A percentile compares a stretch with the other conserved stretches of the same genome.
Conservation (phyloP, 2,113 vertebrate species). For the Silurus asotus region DNA sequence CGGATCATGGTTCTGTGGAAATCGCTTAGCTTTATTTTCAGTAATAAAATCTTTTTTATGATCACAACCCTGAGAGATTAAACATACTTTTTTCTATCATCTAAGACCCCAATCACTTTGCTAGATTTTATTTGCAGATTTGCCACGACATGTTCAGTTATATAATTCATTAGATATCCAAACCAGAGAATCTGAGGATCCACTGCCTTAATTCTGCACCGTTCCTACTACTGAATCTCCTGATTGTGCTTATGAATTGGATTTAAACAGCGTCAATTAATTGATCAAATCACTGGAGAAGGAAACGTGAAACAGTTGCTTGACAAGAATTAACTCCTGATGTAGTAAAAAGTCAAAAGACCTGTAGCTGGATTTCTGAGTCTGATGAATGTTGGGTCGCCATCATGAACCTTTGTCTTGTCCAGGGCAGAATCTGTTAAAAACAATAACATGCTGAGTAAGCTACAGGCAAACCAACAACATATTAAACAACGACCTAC, state of each 20-base stretch:
- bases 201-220: neutral
- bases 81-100: too few species aligned
- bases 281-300: neutral
- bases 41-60: too few species aligned
- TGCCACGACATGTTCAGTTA: neutral
- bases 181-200: neutral
- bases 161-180: neutral
- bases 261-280: neutral
- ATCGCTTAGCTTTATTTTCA: too few species aligned
- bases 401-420: constrained; percentile 37
- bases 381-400: constrained; percentile 68
- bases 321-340: neutral
- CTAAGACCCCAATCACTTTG: too few species aligned
- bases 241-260: neutral
- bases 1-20: too few species aligned
- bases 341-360: constrained; percentile 24
- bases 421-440: constrained; percentile 66
- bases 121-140: too few species aligned
- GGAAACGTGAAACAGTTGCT: neutral
- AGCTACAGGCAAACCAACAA: neutral
- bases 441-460: neutral
- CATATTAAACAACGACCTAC: neutral
- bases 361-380: constrained; percentile 74
- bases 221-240: neutral
- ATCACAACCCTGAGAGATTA: too few species aligned